phyloP scores from a whole-genome alignment of 2,113 vertebrate species.

The Phalacrocorax carbo region DNA sequence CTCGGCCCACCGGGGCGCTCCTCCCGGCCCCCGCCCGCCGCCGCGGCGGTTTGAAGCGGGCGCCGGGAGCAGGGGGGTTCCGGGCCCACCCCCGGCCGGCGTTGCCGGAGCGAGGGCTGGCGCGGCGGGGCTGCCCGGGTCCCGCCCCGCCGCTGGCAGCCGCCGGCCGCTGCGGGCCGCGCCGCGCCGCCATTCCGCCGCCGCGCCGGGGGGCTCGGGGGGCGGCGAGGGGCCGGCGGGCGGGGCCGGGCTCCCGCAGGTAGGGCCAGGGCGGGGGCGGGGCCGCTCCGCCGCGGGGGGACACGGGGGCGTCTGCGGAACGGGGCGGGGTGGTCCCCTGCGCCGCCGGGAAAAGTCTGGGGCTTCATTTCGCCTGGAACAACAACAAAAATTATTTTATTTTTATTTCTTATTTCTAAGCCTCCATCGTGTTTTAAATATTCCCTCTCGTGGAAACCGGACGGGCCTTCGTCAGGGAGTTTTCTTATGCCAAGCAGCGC shows the following conservation, averaged over 20 bases:
- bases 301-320: not conserved
- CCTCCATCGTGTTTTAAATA: not conserved
- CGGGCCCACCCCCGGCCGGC: too few relatives aligned
- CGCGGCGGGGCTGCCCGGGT: too few relatives aligned
- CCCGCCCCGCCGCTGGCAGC: not conserved
- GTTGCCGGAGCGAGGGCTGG: too few relatives aligned
- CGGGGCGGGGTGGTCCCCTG: not conserved
- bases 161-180: not conserved
- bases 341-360: not conserved
- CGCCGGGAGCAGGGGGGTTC: too few relatives aligned
- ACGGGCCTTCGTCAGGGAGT: not conserved
- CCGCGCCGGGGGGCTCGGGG: too few relatives aligned
- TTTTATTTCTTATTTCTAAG: not conserved
- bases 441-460: not conserved
- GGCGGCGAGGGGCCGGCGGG: too few relatives aligned
- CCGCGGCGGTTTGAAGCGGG: not conserved
- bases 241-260: too few relatives aligned
- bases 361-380: not conserved
- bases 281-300: too few relatives aligned
- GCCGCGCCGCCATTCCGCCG: too few relatives aligned
- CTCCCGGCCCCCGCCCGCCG: not conserved
- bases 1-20: not conserved
- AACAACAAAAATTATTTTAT: too few relatives aligned
- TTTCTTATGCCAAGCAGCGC: not conserved
- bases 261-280: too few relatives aligned